Evolutionary conservation across 2,113 vertebrate genomes (phyloP).

Genomic region (Puntigrus tetrazona): DNA sequence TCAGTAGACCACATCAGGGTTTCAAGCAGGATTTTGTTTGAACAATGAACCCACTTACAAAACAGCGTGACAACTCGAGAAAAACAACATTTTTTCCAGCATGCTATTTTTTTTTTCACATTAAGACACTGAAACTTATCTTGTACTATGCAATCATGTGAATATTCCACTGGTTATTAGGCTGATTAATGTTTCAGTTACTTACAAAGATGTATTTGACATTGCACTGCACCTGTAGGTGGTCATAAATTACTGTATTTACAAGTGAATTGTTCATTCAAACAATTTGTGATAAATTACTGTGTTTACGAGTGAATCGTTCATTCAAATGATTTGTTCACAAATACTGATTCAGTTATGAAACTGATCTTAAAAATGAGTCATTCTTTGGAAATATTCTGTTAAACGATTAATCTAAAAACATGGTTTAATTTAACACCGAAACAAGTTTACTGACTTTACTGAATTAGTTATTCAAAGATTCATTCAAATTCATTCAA

Average conservation of each 20-base stretch:
- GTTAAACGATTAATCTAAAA: no score
- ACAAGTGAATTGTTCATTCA: neutral
- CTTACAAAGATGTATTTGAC: neutral
- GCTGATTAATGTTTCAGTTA: neutral
- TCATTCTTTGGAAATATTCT: no score
- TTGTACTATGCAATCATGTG: neutral
- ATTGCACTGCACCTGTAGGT: neutral
- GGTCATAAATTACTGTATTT: neutral
- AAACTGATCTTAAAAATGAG: no score
- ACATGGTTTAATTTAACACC: no score
- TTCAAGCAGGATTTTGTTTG: neutral
- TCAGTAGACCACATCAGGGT: slow-evolving; percentile 21
- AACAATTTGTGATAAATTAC: no score
- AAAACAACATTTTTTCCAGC: neutral
- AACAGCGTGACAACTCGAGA: neutral
- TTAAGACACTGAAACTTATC: neutral
- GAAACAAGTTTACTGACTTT: no score
- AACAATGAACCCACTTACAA: neutral
- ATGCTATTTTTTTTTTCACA: neutral
- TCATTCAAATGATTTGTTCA: neutral
- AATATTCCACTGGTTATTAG: neutral
- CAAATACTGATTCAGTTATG: neutral
- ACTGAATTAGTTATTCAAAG: no score
- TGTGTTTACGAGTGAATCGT: no score
- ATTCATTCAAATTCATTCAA: neutral